These are phyloP conservation scores for Apis laboriosa DNA, from an alignment of 1,140 invertebrate genomes.

Conservation along the genomic window DNA sequence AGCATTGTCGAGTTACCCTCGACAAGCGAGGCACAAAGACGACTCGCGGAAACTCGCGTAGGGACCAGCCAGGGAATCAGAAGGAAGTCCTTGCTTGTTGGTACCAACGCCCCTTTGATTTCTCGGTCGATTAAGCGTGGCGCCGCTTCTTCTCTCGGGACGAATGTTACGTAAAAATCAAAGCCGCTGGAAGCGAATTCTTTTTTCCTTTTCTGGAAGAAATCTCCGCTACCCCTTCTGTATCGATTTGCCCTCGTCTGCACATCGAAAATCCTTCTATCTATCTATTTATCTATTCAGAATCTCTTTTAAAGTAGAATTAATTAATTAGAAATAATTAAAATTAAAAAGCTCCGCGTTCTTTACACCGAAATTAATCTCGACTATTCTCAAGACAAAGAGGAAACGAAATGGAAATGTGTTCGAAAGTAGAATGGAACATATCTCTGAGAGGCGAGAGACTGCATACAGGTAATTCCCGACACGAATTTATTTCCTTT, in stretches of 20 bases:
- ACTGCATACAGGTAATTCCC: background rate
- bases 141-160: constrained; percentile 38
- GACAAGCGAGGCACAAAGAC: constrained; percentile 35
- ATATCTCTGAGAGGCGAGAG: too few relatives aligned
- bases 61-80: background rate
- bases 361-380: too few relatives aligned
- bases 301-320: too few relatives aligned
- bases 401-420: too few relatives aligned
- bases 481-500: background rate
- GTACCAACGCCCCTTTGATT: constrained; percentile 46
- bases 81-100: background rate
- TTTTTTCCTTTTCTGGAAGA: background rate
- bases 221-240: background rate
- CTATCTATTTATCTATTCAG: too few relatives aligned
- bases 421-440: background rate
- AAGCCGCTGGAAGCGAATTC: background rate
- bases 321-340: background rate
- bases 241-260: constrained; percentile 25
- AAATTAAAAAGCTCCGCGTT: background rate
- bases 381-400: too few relatives aligned
- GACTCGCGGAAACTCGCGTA: constrained; percentile 12
- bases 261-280: background rate
- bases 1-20: constrained; percentile 58
- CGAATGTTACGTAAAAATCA: constrained; percentile 38
- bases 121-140: constrained; percentile 55